Evolutionary conservation across 2,888 invertebrate species (phyloP).

Genomic region (Spicauda simplicius): DNA sequence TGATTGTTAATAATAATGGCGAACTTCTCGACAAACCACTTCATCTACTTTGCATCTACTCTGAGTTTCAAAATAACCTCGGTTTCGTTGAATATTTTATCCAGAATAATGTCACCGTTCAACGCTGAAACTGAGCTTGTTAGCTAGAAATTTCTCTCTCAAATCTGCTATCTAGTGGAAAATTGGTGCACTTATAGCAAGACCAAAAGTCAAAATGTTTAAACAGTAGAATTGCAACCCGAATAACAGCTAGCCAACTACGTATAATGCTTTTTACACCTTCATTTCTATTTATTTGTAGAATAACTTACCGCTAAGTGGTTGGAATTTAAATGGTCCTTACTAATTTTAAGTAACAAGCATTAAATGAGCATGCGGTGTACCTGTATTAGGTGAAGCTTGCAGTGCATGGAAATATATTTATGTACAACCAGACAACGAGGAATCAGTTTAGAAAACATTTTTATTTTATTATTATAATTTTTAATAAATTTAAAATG

Average conservation of each 20-base stretch:
- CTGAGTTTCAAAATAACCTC: slow-evolving; percentile 24
- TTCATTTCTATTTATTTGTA: no score
- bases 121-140: slow-evolving; percentile 42
- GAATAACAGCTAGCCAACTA: slow-evolving; percentile 3
- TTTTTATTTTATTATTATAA: no score
- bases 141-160: slow-evolving; percentile 37
- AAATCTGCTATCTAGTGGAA: slow-evolving; percentile 39
- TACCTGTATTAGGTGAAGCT: no score
- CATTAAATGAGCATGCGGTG: no score
- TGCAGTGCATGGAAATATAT: no score
- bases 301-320: no score
- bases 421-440: no score
- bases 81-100: slow-evolving; percentile 39
- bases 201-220: slow-evolving; percentile 31
- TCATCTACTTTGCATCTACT: slow-evolving; percentile 20
- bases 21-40: slow-evolving; percentile 10
- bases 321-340: no score
- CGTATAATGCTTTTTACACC: no score
- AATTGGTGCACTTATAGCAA: slow-evolving; percentile 31
- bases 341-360: no score
- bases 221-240: slow-evolving; percentile 19
- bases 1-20: slow-evolving; percentile 8
- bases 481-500: no score
- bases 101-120: slow-evolving; percentile 37
- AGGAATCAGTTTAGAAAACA: no score